A percentile compares a stretch with the other conserved stretches of the same genome.
phyloP scores from a whole-genome alignment of 2,888 invertebrate species.

The Linyphia triangularis region DNA sequence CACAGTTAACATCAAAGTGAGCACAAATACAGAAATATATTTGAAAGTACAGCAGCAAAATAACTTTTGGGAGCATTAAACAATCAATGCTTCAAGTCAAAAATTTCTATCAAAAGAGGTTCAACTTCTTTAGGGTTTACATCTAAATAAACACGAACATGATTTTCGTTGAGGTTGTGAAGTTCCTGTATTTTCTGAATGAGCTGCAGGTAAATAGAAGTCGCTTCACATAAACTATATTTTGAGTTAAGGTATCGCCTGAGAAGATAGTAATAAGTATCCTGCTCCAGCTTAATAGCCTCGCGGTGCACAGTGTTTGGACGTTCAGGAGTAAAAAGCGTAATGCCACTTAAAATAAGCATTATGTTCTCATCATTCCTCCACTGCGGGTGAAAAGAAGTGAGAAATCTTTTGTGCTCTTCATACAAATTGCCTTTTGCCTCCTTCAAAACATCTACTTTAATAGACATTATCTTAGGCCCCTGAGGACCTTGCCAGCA shows the following conservation, averaged over 20 bases:
- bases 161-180: conserved; percentile 91
- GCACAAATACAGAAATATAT: background rate
- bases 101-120: conserved; percentile 95
- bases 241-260: conserved; percentile 76
- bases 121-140: conserved; percentile 95
- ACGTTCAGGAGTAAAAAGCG: conserved; percentile 92
- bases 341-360: conserved; percentile 92
- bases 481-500: conserved; percentile 88
- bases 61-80: background rate
- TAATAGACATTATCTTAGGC: conserved; percentile 84
- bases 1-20: background rate
- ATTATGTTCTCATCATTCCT: conserved; percentile 93
- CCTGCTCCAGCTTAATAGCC: conserved; percentile 79
- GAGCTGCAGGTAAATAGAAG: conserved; percentile 85
- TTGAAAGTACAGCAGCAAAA: background rate
- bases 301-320: conserved; percentile 89
- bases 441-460: conserved; percentile 92
- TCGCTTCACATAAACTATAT: conserved; percentile 74
- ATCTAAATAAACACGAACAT: conserved; percentile 94
- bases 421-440: conserved; percentile 91
- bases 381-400: conserved; percentile 91
- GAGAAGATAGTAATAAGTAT: conserved; percentile 76
- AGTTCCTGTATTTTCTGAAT: conserved; percentile 95
- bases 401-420: conserved; percentile 90
- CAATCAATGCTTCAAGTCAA: conserved; percentile 87